These are phyloP conservation scores for Drosophila pectinifera DNA, from an alignment of 1,140 invertebrate species.

Conservation along the genomic window DNA sequence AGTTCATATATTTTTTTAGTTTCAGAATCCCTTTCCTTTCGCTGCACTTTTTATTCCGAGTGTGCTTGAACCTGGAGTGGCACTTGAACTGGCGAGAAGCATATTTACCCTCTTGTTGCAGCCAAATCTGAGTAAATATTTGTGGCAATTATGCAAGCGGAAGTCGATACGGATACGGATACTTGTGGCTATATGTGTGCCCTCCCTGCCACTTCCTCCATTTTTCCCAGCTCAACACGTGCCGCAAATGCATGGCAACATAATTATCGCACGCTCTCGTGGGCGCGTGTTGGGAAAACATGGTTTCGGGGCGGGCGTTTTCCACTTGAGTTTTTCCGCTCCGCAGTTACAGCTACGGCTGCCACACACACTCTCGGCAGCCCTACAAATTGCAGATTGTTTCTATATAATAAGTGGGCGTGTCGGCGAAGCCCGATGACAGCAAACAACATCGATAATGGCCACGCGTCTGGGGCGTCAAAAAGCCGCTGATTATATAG, in stretches of 20 bases:
- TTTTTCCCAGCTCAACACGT: conserved; percentile 56
- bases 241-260: conserved; percentile 73
- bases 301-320: conserved; percentile 26
- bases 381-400: conserved; percentile 74
- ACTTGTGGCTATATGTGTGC: conserved; percentile 62
- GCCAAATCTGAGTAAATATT: conserved; percentile 71
- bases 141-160: conserved; percentile 67
- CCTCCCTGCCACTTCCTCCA: background rate
- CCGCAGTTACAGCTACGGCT: background rate
- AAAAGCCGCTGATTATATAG: conserved; percentile 76
- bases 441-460: conserved; percentile 48
- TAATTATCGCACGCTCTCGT: conserved; percentile 82
- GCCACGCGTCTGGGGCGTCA: conserved; percentile 70
- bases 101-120: conserved; percentile 66
- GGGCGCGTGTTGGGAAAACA: conserved; percentile 62
- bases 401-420: conserved; percentile 80
- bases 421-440: conserved; percentile 50
- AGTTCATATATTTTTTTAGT: background rate
- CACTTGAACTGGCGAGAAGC: conserved; percentile 64
- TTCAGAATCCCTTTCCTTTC: background rate
- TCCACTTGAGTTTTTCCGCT: conserved; percentile 60
- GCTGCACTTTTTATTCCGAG: background rate
- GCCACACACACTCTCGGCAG: conserved; percentile 33
- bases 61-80: conserved; percentile 40
- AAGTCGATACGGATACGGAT: conserved; percentile 81